phyloP scores from a whole-genome alignment of 1,140 invertebrate genomes.

The Drosophila punjabiensis region DNA sequence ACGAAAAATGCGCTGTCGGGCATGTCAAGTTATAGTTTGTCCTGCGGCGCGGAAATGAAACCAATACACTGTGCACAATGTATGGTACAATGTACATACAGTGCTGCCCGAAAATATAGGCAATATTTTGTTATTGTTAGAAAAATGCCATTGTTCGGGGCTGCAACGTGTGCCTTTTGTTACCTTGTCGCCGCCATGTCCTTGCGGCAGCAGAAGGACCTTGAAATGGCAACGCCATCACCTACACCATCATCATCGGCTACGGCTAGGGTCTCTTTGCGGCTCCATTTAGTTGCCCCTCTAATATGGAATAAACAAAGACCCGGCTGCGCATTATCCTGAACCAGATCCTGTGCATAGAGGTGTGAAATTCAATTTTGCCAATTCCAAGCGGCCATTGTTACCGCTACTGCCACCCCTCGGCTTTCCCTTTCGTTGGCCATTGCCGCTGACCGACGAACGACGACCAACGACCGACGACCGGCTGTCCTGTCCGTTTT shows the following conservation, averaged over 20 bases:
- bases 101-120: conserved; percentile 21
- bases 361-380: conserved; percentile 76
- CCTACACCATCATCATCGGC: conserved; percentile 10
- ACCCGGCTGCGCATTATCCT: conserved; percentile 51
- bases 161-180: conserved; percentile 48
- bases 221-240: conserved; percentile 27
- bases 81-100: not conserved
- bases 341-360: conserved; percentile 59
- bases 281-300: conserved; percentile 44
- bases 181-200: conserved; percentile 45
- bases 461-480: not conserved
- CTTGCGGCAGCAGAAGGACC: conserved; percentile 29
- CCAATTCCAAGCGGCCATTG: conserved; percentile 58
- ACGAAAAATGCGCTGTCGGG: conserved; percentile 23
- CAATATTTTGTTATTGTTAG: conserved; percentile 54
- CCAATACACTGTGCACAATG: conserved; percentile 35
- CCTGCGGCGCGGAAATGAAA: conserved; percentile 41
- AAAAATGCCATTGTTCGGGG: conserved; percentile 28
- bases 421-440: conserved; percentile 28
- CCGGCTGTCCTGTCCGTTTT: conserved; percentile 50
- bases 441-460: conserved; percentile 7
- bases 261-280: conserved; percentile 23
- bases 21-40: conserved; percentile 55
- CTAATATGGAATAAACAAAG: conserved; percentile 63
- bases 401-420: conserved; percentile 19